Base-by-base conservation (phyloP, 2,888 invertebrate species). In the Epicampocera succincta region DNA sequence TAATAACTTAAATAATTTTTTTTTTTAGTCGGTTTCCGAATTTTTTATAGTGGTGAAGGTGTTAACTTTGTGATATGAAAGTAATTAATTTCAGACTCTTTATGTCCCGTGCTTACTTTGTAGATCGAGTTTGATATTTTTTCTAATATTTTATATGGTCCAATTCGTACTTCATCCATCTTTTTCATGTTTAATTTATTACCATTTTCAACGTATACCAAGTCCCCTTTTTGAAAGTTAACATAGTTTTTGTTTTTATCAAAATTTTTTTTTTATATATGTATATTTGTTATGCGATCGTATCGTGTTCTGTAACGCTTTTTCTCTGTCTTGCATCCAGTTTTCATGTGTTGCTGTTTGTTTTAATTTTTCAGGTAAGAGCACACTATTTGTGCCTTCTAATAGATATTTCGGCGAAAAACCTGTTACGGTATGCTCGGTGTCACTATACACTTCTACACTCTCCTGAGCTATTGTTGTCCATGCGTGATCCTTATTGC, bases 251-350 rank as follows among this genome's bases (percentile, higher is more conserved):
- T 65, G 40, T 69, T 75, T 79, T 61, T 63, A 63, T 79, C 52
- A 25, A 48, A 52, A 17, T n/a, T 13, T 29, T 11, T 52, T 52
- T 52, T n/a, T 52, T 52, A 38, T 79, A 78, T n/a, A n/a, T n/a
- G n/a, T n/a, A n/a, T n/a, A n/a, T n/a, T n/a, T n/a, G n/a, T 56
- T 83, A n/a, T 84, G 80, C 9, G 61, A 80, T 79, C 48, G 68
- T 40, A 69, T 68, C 5, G 69, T 77, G 25, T 77, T 83, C 54
- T 83, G 44, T 60, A 48, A 48, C 2, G 78, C 78, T 48, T 40
- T 73, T 33, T n/a, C n/a, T 50, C 54, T 77, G 66, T 77, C 63
- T 17, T 42, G 56, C 15, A n/a, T n/a, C n/a, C n/a, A n/a, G n/a
- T n/a, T n/a, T n/a, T n/a, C n/a, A n/a, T 69, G 11, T 50, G 52